Conservation (phyloP, 2,888 invertebrate genomes). For the Salpingus planirostris region DNA sequence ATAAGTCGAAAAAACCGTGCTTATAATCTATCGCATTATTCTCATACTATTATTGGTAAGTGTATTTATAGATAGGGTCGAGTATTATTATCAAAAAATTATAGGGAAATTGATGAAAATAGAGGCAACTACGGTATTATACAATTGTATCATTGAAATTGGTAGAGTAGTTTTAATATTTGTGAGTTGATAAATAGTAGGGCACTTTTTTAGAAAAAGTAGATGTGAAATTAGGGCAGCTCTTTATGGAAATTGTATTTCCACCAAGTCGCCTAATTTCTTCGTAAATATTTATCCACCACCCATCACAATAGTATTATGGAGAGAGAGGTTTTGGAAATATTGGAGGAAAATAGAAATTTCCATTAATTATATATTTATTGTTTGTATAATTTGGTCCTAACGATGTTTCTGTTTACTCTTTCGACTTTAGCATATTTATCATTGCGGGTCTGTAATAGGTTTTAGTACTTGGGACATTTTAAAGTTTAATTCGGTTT, state of each 20-base stretch:
- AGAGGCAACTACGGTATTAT: slow-evolving; percentile 35
- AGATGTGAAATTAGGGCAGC: not conserved
- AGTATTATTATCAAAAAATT: not conserved
- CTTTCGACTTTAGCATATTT: not conserved
- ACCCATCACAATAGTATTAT: no score
- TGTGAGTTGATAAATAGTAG: not conserved
- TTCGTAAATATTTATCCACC: no score
- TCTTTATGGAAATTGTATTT: not conserved
- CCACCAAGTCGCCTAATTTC: no score
- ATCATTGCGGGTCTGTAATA: not conserved
- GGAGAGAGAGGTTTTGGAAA: no score
- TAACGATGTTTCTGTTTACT: not conserved
- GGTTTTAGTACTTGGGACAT: slow-evolving; percentile 18
- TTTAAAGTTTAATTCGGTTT: slow-evolving; percentile 26
- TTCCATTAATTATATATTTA: no score
- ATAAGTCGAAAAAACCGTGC: slow-evolving; percentile 14
- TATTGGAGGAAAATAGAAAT: no score
- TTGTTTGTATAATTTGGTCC: slow-evolving; percentile 1
- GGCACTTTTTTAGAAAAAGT: not conserved
- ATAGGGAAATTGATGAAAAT: not conserved
- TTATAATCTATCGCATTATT: slow-evolving; percentile 17
- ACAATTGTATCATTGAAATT: slow-evolving; percentile 27
- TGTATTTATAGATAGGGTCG: not conserved
- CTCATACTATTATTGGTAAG: slow-evolving; percentile 11
- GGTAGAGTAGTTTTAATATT: slow-evolving; percentile 23